Conservation (phyloP, 2,888 invertebrate genomes). For the Polyploca ridens region DNA sequence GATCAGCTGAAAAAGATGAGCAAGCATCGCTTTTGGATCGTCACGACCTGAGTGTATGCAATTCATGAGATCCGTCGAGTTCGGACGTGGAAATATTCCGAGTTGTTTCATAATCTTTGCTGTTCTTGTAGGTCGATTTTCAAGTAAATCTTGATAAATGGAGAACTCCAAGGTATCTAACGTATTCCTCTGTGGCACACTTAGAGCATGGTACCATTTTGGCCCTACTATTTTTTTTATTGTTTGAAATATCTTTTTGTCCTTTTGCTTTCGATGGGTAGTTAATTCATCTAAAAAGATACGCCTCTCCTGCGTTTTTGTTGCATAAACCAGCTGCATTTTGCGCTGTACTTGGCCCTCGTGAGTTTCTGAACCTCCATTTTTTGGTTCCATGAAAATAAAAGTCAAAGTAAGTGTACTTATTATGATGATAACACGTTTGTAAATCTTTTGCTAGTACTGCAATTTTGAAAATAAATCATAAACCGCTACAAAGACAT, state of each 20-base stretch:
- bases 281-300: constrained; percentile 71
- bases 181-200: constrained; percentile 62
- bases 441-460: constrained; percentile 27
- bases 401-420: constrained; percentile 6
- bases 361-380: constrained; percentile 48
- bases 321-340: constrained; percentile 59
- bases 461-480: constrained; percentile 60
- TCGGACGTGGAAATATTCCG: constrained; percentile 64
- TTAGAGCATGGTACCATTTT: constrained; percentile 73
- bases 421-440: not conserved
- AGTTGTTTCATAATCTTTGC: constrained; percentile 51
- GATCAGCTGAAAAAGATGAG: constrained; percentile 59
- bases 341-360: constrained; percentile 48
- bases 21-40: constrained; percentile 70
- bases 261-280: constrained; percentile 47
- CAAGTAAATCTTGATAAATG: constrained; percentile 71
- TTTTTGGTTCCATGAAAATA: constrained; percentile 43
- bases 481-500: constrained; percentile 2
- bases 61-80: constrained; percentile 56
- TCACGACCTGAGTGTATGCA: constrained; percentile 59
- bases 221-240: constrained; percentile 62
- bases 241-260: constrained; percentile 40
- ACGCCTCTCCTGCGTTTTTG: constrained; percentile 59
- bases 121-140: constrained; percentile 62
- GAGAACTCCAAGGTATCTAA: constrained; percentile 56